These are phyloP conservation scores for Hydrozoanthus tunicans DNA, from an alignment of 64 coral and sea anemone genomes.

Conservation along the genomic window DNA sequence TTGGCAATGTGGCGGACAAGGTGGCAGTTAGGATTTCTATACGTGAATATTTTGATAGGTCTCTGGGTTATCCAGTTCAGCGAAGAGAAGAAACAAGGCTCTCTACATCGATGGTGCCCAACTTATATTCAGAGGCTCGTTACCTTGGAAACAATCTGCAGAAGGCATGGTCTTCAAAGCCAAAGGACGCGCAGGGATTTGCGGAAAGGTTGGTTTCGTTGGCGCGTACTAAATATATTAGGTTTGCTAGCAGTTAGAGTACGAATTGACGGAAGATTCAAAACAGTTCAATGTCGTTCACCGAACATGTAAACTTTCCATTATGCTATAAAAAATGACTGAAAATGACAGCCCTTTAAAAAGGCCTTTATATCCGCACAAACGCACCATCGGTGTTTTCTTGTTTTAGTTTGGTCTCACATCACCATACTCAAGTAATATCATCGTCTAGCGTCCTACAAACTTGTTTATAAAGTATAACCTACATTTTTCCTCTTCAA, in stretches of 20 bases:
- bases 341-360: no score
- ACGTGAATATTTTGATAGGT: not conserved
- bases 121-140: constrained; percentile 24
- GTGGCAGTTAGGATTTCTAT: not conserved
- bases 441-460: no score
- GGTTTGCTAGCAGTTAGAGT: not conserved
- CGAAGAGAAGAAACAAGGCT: constrained; percentile 14
- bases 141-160: constrained; percentile 7
- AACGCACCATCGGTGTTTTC: no score
- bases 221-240: not conserved
- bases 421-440: no score
- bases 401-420: no score
- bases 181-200: not conserved
- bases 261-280: not conserved
- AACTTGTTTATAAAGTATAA: no score
- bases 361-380: no score
- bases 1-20: not conserved
- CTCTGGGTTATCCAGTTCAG: constrained; percentile 21
- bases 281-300: not conserved
- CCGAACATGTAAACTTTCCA: no score
- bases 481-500: no score
- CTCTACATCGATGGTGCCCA: constrained; percentile 15
- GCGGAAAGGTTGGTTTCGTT: not conserved
- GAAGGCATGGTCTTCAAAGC: not conserved
- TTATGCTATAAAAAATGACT: no score